Evolutionary conservation across 92 coral and sea anemone genomes (phyloP), one percentile per base, ranked within the genome.

Genomic region (Umimayanthus chanpuru): DNA sequence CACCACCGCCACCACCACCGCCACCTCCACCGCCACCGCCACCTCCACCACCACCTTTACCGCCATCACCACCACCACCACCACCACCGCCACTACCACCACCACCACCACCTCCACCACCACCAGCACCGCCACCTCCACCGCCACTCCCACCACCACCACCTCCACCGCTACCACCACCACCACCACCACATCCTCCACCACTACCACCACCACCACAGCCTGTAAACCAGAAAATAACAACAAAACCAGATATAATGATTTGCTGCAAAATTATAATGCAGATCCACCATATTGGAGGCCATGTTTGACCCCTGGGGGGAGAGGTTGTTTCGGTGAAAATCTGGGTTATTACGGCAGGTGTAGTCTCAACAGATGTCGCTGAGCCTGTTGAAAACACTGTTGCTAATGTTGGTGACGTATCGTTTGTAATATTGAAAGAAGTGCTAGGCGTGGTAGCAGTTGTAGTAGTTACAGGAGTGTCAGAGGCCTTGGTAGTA

Each of bases 201-300:
- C 79, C 50, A 5, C 50, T 50, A 1, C 67, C 67, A 3, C 68
- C 8, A 61, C 68, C 68, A 4, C 68, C 26, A 61, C 68, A 61
- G 39, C 85, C 66, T 67, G 85, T 80, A 39, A 67, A 18, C 87
- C 87, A 82, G 36, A 82, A 82, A 73, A 73, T 26, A 20, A 28
- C 38, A 72, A 82, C 36, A 39, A 82, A 26, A 28, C 73, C 25
- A 58, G 30, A 44, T 55, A 82, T 82, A 12, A 82, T 67, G 29
- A 82, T 39, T 66, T 82, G 87, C 55, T 83, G 87, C 2, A 64
- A 41, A 55, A 83, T 30, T 58, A 83, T 30, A 61, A 83, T 83
- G 2, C 65, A 67, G 53, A 83, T 83, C 87, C 87, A 83, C 87
- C 87, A 83, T 58, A 83, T 29, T 71, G 87, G 87, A 66, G 77